phyloP scores from a whole-genome alignment of 2,113 vertebrate genomes.

The Rhabdomys dilectus region DNA sequence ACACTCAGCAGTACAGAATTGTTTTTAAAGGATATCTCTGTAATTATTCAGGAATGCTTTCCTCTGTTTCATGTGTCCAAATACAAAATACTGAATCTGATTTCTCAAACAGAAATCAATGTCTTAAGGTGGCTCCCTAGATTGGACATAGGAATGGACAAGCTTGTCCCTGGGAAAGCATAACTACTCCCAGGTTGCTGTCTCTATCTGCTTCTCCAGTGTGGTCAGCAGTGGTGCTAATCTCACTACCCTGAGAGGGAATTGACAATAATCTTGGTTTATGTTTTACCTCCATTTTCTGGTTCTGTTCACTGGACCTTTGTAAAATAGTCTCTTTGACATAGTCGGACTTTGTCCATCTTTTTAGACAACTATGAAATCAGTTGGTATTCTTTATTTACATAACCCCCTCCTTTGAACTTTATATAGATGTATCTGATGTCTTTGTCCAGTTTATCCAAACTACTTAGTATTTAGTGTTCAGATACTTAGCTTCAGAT shows the following conservation, averaged over 20 bases:
- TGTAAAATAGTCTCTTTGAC: not conserved
- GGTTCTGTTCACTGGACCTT: not conserved
- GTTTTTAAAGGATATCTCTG: not conserved
- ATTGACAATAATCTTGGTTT: not conserved
- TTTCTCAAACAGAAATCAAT: slow-evolving; percentile 26
- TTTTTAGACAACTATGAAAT: not conserved
- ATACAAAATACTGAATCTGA: slow-evolving; percentile 23
- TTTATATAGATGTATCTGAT: not conserved
- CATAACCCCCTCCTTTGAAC: not conserved
- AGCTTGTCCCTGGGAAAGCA: not conserved
- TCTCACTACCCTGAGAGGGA: not conserved
- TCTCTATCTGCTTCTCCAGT: not conserved
- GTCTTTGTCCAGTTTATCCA: not conserved
- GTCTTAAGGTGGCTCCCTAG: not conserved
- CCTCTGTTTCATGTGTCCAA: not conserved
- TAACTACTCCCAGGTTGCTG: not conserved
- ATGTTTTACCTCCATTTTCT: not conserved
- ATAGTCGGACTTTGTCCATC: not conserved
- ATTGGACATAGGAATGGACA: not conserved
- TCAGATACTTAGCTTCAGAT: not conserved
- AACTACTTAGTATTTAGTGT: not conserved
- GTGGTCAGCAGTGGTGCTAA: not conserved
- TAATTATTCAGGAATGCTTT: not conserved
- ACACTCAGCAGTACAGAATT: not conserved
- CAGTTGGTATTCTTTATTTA: not conserved